Evolutionary conservation across 2,113 vertebrate genomes (phyloP).

Genomic region (Rhabdomys dilectus): DNA sequence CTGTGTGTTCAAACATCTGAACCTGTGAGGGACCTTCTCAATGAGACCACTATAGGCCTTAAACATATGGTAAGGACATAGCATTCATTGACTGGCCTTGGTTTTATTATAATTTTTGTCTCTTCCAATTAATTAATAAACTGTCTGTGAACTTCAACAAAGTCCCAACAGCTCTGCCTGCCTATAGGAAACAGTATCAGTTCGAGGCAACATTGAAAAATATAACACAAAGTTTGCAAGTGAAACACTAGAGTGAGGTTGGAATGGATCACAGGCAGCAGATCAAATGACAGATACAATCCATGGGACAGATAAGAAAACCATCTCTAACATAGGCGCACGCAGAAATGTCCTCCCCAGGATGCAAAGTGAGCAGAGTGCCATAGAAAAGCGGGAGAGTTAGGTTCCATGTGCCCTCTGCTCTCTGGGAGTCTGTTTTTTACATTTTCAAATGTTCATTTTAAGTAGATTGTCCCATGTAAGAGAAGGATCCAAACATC

Average conservation of each 20-base stretch:
- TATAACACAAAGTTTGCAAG: background rate
- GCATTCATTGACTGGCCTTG: no score
- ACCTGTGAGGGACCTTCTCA: background rate
- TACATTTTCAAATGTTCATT: background rate
- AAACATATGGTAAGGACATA: background rate
- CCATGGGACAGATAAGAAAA: background rate
- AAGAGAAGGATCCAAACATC: background rate
- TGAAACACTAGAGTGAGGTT: background rate
- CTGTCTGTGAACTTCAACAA: background rate
- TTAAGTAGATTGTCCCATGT: background rate
- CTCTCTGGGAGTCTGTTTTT: background rate
- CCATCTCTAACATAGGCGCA: background rate
- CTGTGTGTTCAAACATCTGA: background rate
- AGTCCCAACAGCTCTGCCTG: background rate
- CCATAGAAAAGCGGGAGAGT: background rate
- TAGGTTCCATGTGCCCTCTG: background rate
- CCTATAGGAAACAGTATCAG: background rate
- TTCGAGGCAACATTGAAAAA: background rate
- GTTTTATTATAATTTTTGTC: rapidly evolving
- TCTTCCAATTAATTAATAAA: background rate
- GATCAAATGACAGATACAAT: background rate
- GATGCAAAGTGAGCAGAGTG: background rate
- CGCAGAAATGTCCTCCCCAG: background rate
- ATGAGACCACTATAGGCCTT: background rate
- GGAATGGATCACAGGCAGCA: background rate